Percentiles rank a stretch among this genome's conserved stretches.
Conservation (phyloP, 2,113 vertebrate genomes). For the Heteronetta atricapilla region DNA sequence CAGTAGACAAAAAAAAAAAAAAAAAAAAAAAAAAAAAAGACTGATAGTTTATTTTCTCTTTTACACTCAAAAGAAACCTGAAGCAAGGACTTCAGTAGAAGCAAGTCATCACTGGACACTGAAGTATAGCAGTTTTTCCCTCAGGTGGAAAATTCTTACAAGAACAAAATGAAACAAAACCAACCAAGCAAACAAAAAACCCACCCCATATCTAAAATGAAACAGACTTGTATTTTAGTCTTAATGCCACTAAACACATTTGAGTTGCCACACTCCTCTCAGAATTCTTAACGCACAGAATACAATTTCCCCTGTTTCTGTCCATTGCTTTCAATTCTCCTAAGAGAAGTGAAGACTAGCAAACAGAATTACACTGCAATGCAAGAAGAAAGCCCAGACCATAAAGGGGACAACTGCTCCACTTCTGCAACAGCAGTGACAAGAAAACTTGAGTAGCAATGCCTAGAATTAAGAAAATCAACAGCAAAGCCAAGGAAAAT, state of each 20-base stretch:
- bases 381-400: not conserved
- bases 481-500: constrained; percentile 21
- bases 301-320: not conserved
- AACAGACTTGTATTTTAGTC: not conserved
- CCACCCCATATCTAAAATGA: not conserved
- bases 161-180: not conserved
- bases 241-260: not conserved
- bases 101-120: not conserved
- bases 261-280: not conserved
- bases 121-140: not conserved
- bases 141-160: not conserved
- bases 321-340: not conserved
- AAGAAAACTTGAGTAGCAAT: not conserved
- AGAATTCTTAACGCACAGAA: not conserved
- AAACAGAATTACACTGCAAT: not conserved
- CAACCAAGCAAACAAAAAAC: not conserved
- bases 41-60: not conserved
- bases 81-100: not conserved
- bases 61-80: not conserved
- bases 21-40: not conserved
- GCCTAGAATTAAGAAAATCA: constrained; percentile 4
- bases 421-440: not conserved
- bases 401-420: rapidly evolving
- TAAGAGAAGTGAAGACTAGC: not conserved
- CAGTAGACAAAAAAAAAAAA: not conserved